Base-by-base conservation (phyloP, 2,888 invertebrate genomes). In the Drosophila eohydei region DNA sequence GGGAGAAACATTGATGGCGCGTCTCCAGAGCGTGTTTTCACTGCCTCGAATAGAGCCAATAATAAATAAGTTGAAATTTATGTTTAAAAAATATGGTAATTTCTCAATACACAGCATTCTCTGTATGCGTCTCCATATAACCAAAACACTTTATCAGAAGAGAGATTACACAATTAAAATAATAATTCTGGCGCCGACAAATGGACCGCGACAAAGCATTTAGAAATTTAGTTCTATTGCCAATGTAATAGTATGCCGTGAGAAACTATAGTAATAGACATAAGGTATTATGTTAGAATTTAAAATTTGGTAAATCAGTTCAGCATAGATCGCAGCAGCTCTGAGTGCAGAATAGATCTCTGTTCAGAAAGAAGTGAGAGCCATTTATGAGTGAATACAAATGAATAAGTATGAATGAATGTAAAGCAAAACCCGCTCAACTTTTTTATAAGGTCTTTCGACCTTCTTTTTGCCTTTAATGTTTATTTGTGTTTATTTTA, bases 401-500 rank as follows among this genome's bases (percentile, higher is more conserved):
- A 21, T 21, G 21, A 21, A 21, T 21, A 21, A 21, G 1, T 21
- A 14, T 46, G 14, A 26, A 14, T 28, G 14, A 46, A 11, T 7
- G 6, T 26, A 2, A 16, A 16, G 11, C 4, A 26, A 26, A 44
- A 56, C 14, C 1, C 12, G 2, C 5, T 40, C 3, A 30, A 16
- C 30, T 50, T 68, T 62, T 73, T 41, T 61, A 16, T 32, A 43
- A 12, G 16, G 16, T n/a, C n/a, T n/a, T n/a, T n/a, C n/a, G n/a
- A n/a, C n/a, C n/a, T 41, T 54, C 55, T 26, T 30, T 72, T 55
- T 51, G 48, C 44, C 28, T 21, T 7, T 40, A 40, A 34, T 51
- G 51, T 57, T 48, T 43, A 50, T 60, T 51, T 60, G 8, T 54
- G 21, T 7, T 40, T 36, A 34, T 51, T 57, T 48, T 43, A 50